Conservation (phyloP, 2,797 vertebrate species). For the Crocidura indochinensis region DNA sequence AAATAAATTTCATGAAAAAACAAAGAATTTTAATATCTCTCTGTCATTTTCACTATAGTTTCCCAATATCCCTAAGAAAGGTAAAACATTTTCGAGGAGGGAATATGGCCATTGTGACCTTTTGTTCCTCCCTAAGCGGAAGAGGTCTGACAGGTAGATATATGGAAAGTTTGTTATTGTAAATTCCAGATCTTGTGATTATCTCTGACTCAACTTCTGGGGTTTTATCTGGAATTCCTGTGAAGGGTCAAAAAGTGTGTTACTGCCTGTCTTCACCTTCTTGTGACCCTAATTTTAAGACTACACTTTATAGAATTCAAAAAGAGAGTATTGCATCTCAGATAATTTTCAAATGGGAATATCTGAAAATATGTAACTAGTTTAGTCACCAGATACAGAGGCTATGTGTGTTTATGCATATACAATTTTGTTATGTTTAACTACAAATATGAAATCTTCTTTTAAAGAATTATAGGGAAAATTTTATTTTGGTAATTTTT, state of each 20-base stretch:
- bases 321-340: constrained; percentile 82
- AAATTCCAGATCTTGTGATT: constrained; percentile 99
- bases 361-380: constrained; percentile 61
- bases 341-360: not conserved
- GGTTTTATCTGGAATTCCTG: constrained; percentile 98
- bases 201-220: constrained; percentile 97
- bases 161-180: constrained; percentile 99
- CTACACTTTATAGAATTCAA: constrained; percentile 92
- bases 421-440: constrained; percentile 45
- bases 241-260: constrained; percentile 93
- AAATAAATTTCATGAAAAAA: constrained; percentile 71
- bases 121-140: constrained; percentile 95
- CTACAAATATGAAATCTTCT: not conserved
- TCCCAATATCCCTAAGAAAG: constrained; percentile 84
- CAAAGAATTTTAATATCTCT: constrained; percentile 81
- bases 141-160: constrained; percentile 99
- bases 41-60: constrained; percentile 91
- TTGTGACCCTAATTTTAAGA: constrained; percentile 92
- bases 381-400: constrained; percentile 49
- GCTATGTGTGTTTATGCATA: constrained; percentile 44
- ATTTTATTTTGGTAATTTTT: constrained; percentile 50
- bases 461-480: too few species aligned
- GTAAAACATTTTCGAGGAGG: constrained; percentile 92
- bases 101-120: constrained; percentile 95
- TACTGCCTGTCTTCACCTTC: constrained; percentile 94